Evolutionary conservation across 2,113 vertebrate genomes (phyloP), one percentile per base, ranked within the genome.

Genomic region (Cynocephalus volans): DNA sequence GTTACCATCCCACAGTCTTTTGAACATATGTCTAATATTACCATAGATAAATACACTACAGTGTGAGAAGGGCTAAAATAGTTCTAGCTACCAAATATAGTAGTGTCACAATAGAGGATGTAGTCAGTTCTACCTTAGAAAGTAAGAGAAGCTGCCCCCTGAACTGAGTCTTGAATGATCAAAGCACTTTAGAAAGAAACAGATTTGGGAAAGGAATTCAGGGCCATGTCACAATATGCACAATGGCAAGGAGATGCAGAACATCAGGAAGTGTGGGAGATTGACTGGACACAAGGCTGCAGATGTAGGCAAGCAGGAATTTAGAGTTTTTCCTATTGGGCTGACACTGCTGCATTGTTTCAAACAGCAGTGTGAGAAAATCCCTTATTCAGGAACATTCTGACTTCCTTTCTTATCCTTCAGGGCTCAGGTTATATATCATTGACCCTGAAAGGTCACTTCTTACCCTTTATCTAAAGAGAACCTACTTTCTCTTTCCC

Each of bases 381-480:
- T 56, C 6, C 2, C 3, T 95, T n/a, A 76, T 82, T 69, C 23
- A 28, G 15, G 23, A 92, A 84, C 12, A 76, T 23, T 67, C 26
- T 50, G 72, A 48, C 36, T 90, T 84, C 54, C 11, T 93, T 83
- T 84, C 41, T 90, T 19, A 67, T 91, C 21, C 65, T 94, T 92
- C 18, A 36, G 62, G 1, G 3, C 5, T 88, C 36, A 64, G 56
- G 0, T 92, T 48, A 80, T 36, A 31, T 73, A 75, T 62, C 19
- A 93, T 14, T 87, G 23, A 85, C 67, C 21, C 36, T 45, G 56
- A 87, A 93, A 93, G 12, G 1, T n/a, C 28, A 76, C 79, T 36
- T 70, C n/a, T 92, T 80, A 52, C 5, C 7, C 23, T 96, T 97
- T 90, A 28, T 70, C 65, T 81, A 92, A 79, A 62, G 5, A 82